Evolutionary conservation across 2,888 invertebrate species (phyloP).

Genomic region (Ormyrus nitidulus): DNA sequence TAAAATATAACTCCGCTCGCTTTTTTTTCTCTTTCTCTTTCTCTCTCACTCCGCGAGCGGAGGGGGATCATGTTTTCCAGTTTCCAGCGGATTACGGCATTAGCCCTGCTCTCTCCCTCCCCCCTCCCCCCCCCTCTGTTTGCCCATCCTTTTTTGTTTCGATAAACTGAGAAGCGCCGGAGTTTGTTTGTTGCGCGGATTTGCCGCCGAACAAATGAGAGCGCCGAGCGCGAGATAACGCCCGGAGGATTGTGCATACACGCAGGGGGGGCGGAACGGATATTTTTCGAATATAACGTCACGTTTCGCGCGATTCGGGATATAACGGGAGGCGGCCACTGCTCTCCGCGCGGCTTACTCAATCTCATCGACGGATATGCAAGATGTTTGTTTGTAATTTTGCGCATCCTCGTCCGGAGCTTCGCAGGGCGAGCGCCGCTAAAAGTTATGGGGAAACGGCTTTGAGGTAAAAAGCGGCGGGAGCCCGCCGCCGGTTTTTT

Average conservation of each 20-base stretch:
- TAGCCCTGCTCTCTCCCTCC: background rate
- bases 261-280: too few species aligned
- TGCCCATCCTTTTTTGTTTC: background rate
- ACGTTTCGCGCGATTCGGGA: slow-evolving; percentile 1
- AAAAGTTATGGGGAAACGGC: too few species aligned
- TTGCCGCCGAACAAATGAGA: slow-evolving; percentile 22
- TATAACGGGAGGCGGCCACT: too few species aligned
- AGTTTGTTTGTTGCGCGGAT: slow-evolving; percentile 13
- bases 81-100: background rate
- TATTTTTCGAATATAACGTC: slow-evolving; percentile 14
- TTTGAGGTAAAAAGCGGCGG: too few species aligned
- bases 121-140: background rate
- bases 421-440: too few species aligned
- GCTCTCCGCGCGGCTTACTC: background rate
- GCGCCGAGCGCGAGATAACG: background rate
- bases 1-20: slow-evolving; percentile 23
- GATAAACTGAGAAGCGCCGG: slow-evolving; percentile 14
- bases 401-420: too few species aligned
- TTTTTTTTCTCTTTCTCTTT: background rate
- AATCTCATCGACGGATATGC: background rate
- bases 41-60: background rate
- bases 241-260: background rate
- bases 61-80: background rate
- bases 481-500: too few species aligned
- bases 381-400: slow-evolving; percentile 17